Percentiles rank a stretch among this genome's conserved stretches.
Evolutionary conservation across 2,888 invertebrate species (phyloP).

Genomic region (Pachycephus smyrnensis): DNA sequence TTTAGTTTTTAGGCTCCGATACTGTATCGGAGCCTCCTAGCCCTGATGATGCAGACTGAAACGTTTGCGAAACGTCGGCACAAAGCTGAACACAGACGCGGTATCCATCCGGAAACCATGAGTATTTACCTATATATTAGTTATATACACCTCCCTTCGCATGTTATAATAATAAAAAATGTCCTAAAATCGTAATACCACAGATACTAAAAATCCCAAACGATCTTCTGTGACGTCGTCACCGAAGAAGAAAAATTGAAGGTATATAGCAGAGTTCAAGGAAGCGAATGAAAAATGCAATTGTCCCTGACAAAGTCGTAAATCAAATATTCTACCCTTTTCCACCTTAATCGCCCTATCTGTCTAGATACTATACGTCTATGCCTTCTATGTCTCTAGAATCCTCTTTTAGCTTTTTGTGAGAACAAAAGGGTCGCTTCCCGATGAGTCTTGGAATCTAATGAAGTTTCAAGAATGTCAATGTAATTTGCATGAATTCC

Average conservation of each 20-base stretch:
- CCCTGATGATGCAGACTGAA: no score
- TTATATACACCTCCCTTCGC: neutral
- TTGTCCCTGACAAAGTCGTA: neutral
- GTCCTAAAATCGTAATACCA: neutral
- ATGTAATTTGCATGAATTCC: neutral
- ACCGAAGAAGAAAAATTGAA: neutral
- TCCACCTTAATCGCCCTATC: neutral
- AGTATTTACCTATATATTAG: no score
- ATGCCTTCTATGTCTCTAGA: neutral
- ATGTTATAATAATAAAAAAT: neutral
- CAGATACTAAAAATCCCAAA: neutral
- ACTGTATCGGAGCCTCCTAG: no score
- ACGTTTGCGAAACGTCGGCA: no score
- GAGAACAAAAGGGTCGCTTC: neutral
- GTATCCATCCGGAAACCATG: no score
- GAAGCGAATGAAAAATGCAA: neutral
- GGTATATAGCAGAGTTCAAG: neutral
- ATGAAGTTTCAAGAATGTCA: neutral
- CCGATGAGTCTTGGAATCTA: neutral
- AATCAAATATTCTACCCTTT: neutral
- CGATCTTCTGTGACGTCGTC: neutral
- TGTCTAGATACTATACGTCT: neutral
- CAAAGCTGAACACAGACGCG: no score
- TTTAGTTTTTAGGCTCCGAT: no score
- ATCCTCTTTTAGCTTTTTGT: neutral